These are phyloP conservation scores for Galleria mellonella DNA, from an alignment of 1,140 invertebrate genomes.

Conservation along the genomic window DNA sequence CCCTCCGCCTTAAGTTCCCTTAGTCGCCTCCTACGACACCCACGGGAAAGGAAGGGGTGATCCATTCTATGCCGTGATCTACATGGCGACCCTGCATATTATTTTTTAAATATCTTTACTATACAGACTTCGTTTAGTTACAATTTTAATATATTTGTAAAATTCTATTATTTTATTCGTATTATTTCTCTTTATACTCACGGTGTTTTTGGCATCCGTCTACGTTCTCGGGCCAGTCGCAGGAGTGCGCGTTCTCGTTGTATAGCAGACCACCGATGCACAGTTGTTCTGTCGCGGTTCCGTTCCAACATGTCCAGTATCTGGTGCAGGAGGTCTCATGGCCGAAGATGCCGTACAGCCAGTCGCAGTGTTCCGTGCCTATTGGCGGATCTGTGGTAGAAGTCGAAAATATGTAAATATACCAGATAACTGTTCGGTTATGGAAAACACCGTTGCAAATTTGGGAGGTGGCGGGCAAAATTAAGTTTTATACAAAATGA, in stretches of 20 bases:
- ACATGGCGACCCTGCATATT: no score
- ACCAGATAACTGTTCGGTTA: not conserved
- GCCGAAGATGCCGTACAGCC: conserved; percentile 94
- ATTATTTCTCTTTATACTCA: conserved; percentile 71
- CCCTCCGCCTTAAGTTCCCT: no score
- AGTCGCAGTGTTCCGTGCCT: conserved; percentile 90
- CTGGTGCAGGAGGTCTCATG: conserved; percentile 94
- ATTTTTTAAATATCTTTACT: no score
- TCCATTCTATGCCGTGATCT: no score
- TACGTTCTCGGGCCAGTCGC: conserved; percentile 95
- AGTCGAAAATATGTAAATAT: not conserved
- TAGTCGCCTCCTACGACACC: no score
- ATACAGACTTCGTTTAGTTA: no score
- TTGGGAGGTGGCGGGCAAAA: no score
- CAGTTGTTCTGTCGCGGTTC: conserved; percentile 93
- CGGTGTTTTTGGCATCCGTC: conserved; percentile 95
- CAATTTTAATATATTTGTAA: not conserved
- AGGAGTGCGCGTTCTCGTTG: conserved; percentile 92
- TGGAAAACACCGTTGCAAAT: no score
- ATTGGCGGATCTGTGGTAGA: conserved; percentile 83
- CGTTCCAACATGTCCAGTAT: conserved; percentile 97
- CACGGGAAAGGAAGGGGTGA: no score
- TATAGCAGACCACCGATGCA: conserved; percentile 94
- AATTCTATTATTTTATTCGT: no score
- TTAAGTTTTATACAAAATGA: no score